Conservation (phyloP, 2,888 invertebrate species). For the Galerucella pusilla region DNA sequence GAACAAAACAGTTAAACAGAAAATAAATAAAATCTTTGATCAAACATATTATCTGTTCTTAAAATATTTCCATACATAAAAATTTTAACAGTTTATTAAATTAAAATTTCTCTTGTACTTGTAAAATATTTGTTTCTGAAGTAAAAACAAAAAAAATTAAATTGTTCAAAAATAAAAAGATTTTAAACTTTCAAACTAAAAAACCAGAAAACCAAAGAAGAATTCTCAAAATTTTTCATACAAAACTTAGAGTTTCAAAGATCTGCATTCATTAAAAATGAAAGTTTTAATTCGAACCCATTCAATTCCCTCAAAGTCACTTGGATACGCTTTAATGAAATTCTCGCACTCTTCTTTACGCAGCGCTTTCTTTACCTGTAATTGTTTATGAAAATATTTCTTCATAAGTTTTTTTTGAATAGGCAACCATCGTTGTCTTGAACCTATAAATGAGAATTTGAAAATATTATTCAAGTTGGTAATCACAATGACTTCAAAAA, state of each 20-base stretch:
- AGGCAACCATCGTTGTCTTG: not conserved
- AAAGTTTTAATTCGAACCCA: not conserved
- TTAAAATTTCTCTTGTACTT: no score
- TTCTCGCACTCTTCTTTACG: not conserved
- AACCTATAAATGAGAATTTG: not conserved
- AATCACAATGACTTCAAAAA: not conserved
- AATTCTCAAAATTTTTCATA: no score
- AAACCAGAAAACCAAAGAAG: no score
- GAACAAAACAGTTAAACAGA: not conserved
- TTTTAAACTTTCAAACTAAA: no score
- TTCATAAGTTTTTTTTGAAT: not conserved
- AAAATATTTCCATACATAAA: no score
- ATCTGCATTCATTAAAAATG: no score
- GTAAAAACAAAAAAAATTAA: no score
- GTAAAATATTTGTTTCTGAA: no score
- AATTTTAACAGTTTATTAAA: no score
- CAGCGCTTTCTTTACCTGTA: conserved; percentile 27
- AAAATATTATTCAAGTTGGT: not conserved
- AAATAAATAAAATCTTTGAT: not conserved
- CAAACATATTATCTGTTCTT: not conserved
- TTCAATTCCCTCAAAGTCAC: not conserved
- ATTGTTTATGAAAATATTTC: not conserved
- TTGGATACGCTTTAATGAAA: not conserved
- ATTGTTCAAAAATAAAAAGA: no score
- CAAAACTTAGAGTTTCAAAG: no score